Evolutionary conservation across 2,113 vertebrate genomes (phyloP).

Genomic region (Chaetodon trifascialis): DNA sequence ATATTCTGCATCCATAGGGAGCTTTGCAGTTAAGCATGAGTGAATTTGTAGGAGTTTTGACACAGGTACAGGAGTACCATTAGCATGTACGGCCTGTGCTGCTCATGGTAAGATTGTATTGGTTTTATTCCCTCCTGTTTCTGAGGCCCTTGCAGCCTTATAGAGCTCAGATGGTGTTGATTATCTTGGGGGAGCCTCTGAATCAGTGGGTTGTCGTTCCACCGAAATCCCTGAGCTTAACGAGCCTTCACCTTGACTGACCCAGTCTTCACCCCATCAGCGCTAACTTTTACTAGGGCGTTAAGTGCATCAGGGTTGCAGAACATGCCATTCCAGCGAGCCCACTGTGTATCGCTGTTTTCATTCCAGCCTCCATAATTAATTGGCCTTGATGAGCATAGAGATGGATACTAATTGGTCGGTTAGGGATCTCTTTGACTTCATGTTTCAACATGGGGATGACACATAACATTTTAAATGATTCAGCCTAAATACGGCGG

Average conservation of each 20-base stretch:
- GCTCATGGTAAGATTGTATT: conserved; percentile 36
- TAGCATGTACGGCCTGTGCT: conserved; percentile 44
- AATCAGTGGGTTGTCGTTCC: conserved; percentile 52
- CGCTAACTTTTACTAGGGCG: conserved; percentile 32
- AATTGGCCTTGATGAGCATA: conserved; percentile 76
- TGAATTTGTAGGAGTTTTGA: conserved; percentile 24
- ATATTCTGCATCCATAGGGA: not conserved
- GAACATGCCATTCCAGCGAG: conserved; percentile 29
- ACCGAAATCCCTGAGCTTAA: conserved; percentile 55
- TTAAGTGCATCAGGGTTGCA: conserved; percentile 27
- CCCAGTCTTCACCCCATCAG: conserved; percentile 57
- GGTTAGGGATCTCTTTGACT: conserved; percentile 70
- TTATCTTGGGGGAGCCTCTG: conserved; percentile 53
- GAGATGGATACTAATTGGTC: conserved; percentile 72
- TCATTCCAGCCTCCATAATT: conserved; percentile 68
- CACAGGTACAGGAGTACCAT: conserved; percentile 33
- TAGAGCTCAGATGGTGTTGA: conserved; percentile 44
- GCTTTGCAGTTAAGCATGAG: not conserved
- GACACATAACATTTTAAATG: conserved; percentile 60
- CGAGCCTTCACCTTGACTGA: conserved; percentile 68
- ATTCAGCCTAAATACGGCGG: conserved; percentile 44
- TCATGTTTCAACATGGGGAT: conserved; percentile 52
- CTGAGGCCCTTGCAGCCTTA: conserved; percentile 35
- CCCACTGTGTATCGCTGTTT: conserved; percentile 59
- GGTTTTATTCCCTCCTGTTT: conserved; percentile 39